phyloP scores from a whole-genome alignment of 2,113 vertebrate genomes.

The Poecile atricapillus region DNA sequence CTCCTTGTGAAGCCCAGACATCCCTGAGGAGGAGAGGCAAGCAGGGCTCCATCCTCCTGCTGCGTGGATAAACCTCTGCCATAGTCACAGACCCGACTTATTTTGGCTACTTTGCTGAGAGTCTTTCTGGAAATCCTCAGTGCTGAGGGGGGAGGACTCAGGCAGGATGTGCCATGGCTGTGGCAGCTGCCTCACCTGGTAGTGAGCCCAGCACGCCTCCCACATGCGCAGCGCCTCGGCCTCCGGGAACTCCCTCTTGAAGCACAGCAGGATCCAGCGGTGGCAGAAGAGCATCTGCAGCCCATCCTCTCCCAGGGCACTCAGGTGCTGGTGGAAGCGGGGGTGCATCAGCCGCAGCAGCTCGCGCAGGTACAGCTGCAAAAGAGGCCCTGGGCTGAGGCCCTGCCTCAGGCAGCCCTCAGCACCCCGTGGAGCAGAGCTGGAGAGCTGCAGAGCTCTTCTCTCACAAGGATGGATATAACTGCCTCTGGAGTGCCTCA shows the following conservation, averaged over 20 bases:
- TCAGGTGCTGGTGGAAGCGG: slow-evolving; percentile 90
- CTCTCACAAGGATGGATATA: background rate
- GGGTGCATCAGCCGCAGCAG: slow-evolving; percentile 87
- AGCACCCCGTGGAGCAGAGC: background rate
- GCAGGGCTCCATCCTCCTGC: background rate
- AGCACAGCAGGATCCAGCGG: slow-evolving; percentile 98
- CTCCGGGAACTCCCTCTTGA: slow-evolving; percentile 94
- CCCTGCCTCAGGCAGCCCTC: accelerated
- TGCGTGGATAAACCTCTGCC: background rate
- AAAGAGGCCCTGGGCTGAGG: background rate
- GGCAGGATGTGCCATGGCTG: accelerated
- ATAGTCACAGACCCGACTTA: background rate
- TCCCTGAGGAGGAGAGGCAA: background rate
- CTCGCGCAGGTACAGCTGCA: slow-evolving; percentile 91
- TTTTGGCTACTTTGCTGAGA: background rate
- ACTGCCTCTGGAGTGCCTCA: background rate
- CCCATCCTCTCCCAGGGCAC: slow-evolving; percentile 88
- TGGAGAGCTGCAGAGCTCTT: background rate
- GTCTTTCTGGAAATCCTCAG: background rate
- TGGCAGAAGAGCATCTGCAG: slow-evolving; percentile 98
- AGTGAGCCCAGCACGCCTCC: slow-evolving; percentile 96
- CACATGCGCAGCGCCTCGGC: slow-evolving; percentile 93
- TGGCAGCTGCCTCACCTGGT: background rate
- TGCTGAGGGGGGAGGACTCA: accelerated
- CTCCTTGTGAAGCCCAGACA: background rate